A percentile compares a stretch with the other conserved stretches of the same genome.
These are phyloP conservation scores for Campopleginae sp. DNA, from an alignment of 2,888 invertebrate genomes.

Conservation along the genomic window DNA sequence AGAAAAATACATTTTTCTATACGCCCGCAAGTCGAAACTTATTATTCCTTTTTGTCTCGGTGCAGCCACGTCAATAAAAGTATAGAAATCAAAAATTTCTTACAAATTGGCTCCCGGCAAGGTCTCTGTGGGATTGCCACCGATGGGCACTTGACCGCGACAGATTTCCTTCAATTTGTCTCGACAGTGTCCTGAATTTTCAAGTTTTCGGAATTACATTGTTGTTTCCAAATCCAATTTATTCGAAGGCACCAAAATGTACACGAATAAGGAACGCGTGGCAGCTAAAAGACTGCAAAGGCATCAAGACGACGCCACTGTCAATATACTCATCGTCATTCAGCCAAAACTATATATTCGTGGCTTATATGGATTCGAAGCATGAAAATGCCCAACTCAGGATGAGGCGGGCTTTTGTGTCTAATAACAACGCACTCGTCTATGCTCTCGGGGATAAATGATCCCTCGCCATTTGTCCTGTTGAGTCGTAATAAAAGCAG, in stretches of 20 bases:
- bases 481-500: constrained; percentile 10
- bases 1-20: constrained; percentile 42
- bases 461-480: not conserved
- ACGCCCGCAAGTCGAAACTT: not conserved
- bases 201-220: not conserved
- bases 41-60: not conserved
- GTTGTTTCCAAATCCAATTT: not conserved
- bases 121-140: not conserved
- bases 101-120: constrained; percentile 30
- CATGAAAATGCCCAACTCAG: not conserved
- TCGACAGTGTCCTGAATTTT: too few species aligned
- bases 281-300: not conserved
- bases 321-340: not conserved
- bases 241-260: not conserved
- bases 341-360: not conserved
- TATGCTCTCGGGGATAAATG: too few species aligned
- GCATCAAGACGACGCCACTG: constrained; percentile 10
- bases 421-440: constrained; percentile 2
- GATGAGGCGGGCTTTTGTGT: constrained; percentile 1
- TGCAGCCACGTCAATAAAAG: not conserved
- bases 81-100: not conserved
- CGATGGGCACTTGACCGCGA: not conserved
- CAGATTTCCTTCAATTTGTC: not conserved
- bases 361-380: not conserved
- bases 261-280: not conserved